Percentiles rank a stretch among this genome's conserved stretches.
phyloP scores from a whole-genome alignment of 2,113 vertebrate species.

The Corythornis madagascariensis region DNA sequence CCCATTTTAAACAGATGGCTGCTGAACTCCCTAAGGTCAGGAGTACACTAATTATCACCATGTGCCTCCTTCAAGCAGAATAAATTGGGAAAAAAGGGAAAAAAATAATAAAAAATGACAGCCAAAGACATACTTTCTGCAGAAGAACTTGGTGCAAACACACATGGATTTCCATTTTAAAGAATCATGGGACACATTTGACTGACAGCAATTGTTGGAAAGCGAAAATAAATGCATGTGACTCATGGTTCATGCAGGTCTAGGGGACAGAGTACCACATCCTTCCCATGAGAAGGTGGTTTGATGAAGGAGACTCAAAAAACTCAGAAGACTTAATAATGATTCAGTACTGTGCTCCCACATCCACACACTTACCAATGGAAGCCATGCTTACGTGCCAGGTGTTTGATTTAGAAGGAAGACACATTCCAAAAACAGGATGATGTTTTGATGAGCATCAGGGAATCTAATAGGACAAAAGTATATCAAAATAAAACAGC shows the following conservation, averaged over 20 bases:
- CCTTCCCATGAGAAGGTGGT: not conserved
- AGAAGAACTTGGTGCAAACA: not conserved
- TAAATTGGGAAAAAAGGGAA: not conserved
- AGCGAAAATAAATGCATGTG: not conserved
- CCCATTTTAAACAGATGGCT: not conserved
- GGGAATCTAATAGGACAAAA: not conserved
- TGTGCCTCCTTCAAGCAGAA: not conserved
- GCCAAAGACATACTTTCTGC: not conserved
- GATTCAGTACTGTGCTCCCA: not conserved
- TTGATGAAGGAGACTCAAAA: not conserved
- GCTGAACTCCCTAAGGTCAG: not conserved
- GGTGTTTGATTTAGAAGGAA: not conserved
- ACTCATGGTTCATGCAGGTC: not conserved
- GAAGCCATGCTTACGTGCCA: not conserved
- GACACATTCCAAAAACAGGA: not conserved
- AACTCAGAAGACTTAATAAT: not conserved
- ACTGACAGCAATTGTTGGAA: not conserved
- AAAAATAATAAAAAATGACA: not conserved
- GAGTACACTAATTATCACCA: not conserved
- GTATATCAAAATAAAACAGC: not conserved
- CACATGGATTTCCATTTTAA: not conserved
- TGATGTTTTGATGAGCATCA: not conserved
- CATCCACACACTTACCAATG: not conserved
- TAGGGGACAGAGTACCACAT: not conserved
- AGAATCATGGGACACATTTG: not conserved